These are phyloP conservation scores for Tetranychus piercei DNA, from an alignment of 2,888 invertebrate genomes.

Conservation along the genomic window DNA sequence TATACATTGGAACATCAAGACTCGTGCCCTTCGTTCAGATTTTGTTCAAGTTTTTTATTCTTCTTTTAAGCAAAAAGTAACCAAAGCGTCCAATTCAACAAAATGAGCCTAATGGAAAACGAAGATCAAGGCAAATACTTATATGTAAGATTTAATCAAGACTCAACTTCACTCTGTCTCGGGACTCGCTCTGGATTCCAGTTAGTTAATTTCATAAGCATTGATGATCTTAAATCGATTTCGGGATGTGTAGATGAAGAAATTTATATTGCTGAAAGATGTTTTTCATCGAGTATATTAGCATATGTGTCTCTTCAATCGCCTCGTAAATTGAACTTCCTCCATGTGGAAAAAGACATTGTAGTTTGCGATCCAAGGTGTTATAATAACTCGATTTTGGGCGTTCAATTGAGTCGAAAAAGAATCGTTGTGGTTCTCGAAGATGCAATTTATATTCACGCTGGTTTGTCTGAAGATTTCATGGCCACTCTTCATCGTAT, in stretches of 20 bases:
- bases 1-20: too few species aligned
- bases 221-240: neutral
- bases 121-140: neutral
- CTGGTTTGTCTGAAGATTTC: conserved; percentile 33
- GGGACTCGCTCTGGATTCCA: conserved; percentile 7
- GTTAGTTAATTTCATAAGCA: neutral
- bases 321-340: conserved; percentile 77
- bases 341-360: conserved; percentile 90
- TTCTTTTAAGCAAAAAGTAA: too few species aligned
- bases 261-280: conserved; percentile 71
- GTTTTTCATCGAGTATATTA: conserved; percentile 90
- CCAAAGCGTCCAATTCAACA: too few species aligned
- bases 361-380: conserved; percentile 88
- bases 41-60: too few species aligned
- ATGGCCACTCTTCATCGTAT: conserved; percentile 93
- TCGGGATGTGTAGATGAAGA: conserved; percentile 24
- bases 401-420: conserved; percentile 84
- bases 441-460: conserved; percentile 93
- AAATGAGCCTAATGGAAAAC: neutral
- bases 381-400: conserved; percentile 79
- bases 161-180: conserved; percentile 8
- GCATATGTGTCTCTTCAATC: conserved; percentile 79
- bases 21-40: too few species aligned
- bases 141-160: conserved; percentile 9
- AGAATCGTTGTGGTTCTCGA: conserved; percentile 89